These are phyloP conservation scores for Campoplex capitator DNA, from an alignment of 2,888 invertebrate species.

Conservation along the genomic window DNA sequence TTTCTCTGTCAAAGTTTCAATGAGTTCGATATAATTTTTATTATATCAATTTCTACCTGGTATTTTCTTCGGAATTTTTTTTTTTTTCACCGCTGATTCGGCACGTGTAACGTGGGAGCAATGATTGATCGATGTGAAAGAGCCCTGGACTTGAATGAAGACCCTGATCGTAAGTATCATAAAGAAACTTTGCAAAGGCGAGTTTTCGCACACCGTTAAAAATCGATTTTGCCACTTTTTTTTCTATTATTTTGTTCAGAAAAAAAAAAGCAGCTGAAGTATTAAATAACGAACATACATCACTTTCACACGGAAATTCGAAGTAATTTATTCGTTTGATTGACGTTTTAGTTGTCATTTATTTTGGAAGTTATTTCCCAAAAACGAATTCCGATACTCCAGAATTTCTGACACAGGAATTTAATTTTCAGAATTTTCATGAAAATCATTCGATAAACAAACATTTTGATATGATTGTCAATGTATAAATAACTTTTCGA, in stretches of 20 bases:
- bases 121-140: conserved; percentile 33
- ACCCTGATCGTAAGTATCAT: conserved; percentile 43
- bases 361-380: not conserved
- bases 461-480: not conserved
- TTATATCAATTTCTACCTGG: not conserved
- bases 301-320: not conserved
- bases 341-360: not conserved
- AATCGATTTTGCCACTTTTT: not conserved
- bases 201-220: not conserved
- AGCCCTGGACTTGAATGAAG: conserved; percentile 31
- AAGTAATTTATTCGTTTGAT: not conserved
- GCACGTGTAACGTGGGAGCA: conserved; percentile 35
- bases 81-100: conserved; percentile 32
- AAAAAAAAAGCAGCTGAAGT: no score
- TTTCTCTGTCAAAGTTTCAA: not conserved
- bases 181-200: conserved; percentile 1
- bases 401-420: not conserved
- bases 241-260: not conserved
- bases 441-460: no score
- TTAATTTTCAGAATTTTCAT: not conserved
- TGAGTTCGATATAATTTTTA: not conserved
- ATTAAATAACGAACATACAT: not conserved
- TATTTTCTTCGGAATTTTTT: conserved; percentile 13
- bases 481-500: not conserved
- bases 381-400: not conserved